These are phyloP conservation scores for Rhyzopertha dominica DNA, from an alignment of 1,140 invertebrate species.

Conservation along the genomic window DNA sequence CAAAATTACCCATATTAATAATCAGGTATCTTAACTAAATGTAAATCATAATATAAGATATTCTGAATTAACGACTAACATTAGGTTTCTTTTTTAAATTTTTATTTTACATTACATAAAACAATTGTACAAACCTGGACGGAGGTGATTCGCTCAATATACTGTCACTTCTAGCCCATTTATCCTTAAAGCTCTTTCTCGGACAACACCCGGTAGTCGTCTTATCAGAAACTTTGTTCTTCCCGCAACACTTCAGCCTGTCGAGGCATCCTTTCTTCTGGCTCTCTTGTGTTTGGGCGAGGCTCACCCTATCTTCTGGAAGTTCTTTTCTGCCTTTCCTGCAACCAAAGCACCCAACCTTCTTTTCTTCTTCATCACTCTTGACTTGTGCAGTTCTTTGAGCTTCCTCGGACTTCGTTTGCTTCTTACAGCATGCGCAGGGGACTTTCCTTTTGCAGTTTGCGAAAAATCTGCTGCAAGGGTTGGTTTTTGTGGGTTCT, in stretches of 20 bases:
- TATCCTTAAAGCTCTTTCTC: conserved; percentile 30
- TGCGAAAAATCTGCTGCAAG: conserved; percentile 32
- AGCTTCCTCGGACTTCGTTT: conserved; percentile 11
- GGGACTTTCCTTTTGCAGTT: conserved; percentile 27
- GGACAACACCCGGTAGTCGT: conserved; percentile 31
- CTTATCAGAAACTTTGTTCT: conserved; percentile 36
- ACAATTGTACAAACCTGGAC: too few relatives aligned
- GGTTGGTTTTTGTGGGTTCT: conserved; percentile 22
- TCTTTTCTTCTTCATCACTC: conserved; percentile 12
- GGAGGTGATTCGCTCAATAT: conserved; percentile 29
- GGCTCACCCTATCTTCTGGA: conserved; percentile 25
- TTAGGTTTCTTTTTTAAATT: too few relatives aligned
- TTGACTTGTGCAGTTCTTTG: conserved; percentile 9
- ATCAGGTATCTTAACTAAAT: too few relatives aligned
- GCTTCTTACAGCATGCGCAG: conserved; percentile 26
- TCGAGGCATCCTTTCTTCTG: conserved; percentile 24
- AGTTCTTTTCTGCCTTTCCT: conserved; percentile 25
- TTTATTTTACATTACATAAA: too few relatives aligned
- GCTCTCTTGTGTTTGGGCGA: conserved; percentile 27
- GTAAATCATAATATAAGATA: too few relatives aligned
- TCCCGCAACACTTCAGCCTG: conserved; percentile 36
- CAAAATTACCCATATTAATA: too few relatives aligned
- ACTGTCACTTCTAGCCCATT: conserved; percentile 44
- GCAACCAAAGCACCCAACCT: conserved; percentile 32
- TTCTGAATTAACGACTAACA: too few relatives aligned